Conservation (phyloP, 1,140 invertebrate species). For the Trichonephila clavipes region DNA sequence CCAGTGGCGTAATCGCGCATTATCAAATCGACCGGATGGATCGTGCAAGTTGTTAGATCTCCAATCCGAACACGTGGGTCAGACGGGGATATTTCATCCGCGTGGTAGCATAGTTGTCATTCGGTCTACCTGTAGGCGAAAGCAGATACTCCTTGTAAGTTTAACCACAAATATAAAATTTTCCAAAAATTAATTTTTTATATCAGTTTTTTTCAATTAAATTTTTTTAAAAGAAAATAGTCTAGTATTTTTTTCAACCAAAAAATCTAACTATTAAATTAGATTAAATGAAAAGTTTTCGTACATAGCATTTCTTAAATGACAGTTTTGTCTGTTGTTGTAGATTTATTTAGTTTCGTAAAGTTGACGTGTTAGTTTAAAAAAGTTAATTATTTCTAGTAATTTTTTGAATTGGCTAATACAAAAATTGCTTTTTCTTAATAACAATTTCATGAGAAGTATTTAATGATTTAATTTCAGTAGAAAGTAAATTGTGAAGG, state of each 20-base stretch:
- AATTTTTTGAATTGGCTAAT: too few species aligned
- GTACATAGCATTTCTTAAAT: too few species aligned
- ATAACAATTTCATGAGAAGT: too few species aligned
- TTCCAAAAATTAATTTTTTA: not conserved
- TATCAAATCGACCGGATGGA: constrained; percentile 52
- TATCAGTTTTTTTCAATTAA: not conserved
- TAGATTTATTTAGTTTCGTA: too few species aligned
- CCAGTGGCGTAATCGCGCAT: constrained; percentile 30
- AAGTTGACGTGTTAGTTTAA: too few species aligned
- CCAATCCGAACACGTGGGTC: constrained; percentile 42
- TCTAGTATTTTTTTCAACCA: not conserved
- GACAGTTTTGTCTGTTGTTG: too few species aligned
- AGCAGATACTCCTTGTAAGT: not conserved
- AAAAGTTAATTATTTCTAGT: too few species aligned
- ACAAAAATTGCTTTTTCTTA: too few species aligned
- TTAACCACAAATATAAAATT: not conserved
- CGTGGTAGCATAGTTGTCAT: not conserved
- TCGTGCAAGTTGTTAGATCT: constrained; percentile 22
- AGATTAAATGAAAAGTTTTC: too few species aligned
- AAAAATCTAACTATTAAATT: too few species aligned
- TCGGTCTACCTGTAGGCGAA: not conserved
- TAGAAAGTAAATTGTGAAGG: too few species aligned
- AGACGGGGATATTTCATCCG: not conserved
- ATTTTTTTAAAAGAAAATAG: not conserved
- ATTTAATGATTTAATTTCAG: too few species aligned